These are phyloP conservation scores for Salvelinus sp. DNA, from an alignment of 2,113 vertebrate species.

Conservation along the genomic window DNA sequence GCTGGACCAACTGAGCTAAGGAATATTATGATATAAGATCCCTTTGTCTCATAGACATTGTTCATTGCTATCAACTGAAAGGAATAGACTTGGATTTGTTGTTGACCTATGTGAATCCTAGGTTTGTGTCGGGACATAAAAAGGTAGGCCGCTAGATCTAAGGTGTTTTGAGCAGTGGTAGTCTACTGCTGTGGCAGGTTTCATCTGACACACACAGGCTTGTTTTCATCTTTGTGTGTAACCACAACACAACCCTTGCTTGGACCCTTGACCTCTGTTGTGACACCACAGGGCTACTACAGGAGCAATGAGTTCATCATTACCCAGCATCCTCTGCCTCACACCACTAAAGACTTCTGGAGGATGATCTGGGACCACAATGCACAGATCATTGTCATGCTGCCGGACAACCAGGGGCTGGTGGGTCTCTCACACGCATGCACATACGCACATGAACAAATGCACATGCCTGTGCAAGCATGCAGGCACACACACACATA, in stretches of 20 bases:
- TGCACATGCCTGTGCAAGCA: not conserved
- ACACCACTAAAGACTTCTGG: slow-evolving; percentile 97
- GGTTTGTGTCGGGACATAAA: too few species aligned
- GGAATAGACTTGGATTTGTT: not conserved
- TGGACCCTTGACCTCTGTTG: slow-evolving; percentile 12
- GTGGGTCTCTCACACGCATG: slow-evolving; percentile 67
- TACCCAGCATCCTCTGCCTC: slow-evolving; percentile 94
- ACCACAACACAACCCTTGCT: not conserved
- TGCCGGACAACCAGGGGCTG: slow-evolving; percentile 91
- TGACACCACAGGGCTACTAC: slow-evolving; percentile 83
- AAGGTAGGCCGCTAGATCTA: too few species aligned
- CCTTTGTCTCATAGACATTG: not conserved
- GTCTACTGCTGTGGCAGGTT: not conserved
- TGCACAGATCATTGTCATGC: slow-evolving; percentile 94
- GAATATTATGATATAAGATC: not conserved
- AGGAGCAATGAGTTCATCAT: slow-evolving; percentile 95
- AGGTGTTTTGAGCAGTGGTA: too few species aligned
- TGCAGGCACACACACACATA: slow-evolving; percentile 4
- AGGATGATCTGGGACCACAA: slow-evolving; percentile 98
- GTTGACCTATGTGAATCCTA: too few species aligned
- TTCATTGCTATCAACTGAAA: not conserved
- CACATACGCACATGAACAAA: slow-evolving; percentile 3
- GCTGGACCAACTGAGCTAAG: not conserved
- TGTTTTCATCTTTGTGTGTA: not conserved
- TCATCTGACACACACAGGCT: not conserved